These are phyloP conservation scores for Lithobates pipiens DNA, from an alignment of 2,797 vertebrate species.

Conservation along the genomic window DNA sequence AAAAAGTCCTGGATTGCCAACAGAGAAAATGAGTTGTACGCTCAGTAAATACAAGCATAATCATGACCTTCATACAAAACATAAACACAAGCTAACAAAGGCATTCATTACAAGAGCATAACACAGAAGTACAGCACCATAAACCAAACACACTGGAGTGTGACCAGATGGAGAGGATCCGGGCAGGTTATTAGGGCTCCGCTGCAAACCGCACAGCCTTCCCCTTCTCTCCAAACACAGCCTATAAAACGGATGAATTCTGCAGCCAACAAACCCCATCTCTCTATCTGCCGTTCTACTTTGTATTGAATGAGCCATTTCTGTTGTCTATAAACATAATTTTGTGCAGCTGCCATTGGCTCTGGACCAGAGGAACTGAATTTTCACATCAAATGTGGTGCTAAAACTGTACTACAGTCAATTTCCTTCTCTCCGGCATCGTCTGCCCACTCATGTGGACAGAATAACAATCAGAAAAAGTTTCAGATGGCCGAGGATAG, in stretches of 20 bases:
- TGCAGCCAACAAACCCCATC: neutral
- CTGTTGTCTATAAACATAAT: constrained; percentile 24
- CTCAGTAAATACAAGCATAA: neutral
- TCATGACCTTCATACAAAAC: neutral
- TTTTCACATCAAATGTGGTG: constrained; percentile 41
- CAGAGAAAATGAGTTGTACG: neutral
- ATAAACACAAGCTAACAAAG: neutral
- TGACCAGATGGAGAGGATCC: constrained; percentile 3
- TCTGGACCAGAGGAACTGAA: constrained; percentile 39
- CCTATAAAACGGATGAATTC: neutral
- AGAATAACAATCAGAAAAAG: constrained; percentile 33
- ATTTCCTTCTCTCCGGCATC: constrained; percentile 45
- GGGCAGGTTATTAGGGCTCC: neutral
- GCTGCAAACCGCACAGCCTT: neutral
- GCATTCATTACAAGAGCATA: neutral
- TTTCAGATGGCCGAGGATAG: neutral
- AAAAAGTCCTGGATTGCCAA: neutral
- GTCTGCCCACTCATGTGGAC: constrained; percentile 43
- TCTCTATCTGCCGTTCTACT: neutral
- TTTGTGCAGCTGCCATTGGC: constrained; percentile 41
- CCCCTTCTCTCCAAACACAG: neutral
- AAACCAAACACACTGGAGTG: neutral
- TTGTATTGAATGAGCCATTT: neutral
- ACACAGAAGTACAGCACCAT: neutral
- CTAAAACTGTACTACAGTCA: constrained; percentile 40